Evolutionary conservation across 2,797 vertebrate genomes (phyloP).

Genomic region (Malurus leucopterus): DNA sequence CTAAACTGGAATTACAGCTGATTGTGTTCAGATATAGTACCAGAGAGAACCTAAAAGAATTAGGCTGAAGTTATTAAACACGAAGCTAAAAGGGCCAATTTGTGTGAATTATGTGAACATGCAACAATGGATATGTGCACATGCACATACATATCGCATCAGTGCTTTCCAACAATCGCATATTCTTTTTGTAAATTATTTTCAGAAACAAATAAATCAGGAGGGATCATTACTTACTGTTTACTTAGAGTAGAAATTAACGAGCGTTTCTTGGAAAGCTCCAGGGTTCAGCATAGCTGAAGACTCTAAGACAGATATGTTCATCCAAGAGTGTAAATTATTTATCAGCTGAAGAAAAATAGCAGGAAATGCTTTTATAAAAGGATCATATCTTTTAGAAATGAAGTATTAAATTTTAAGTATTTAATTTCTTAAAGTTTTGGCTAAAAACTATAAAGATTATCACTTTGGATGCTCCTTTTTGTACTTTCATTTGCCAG

Average conservation of each 20-base stretch:
- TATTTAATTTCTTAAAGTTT: neutral
- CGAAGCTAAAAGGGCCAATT: conserved; percentile 21
- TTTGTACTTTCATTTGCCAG: neutral
- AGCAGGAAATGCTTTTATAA: conserved; percentile 31
- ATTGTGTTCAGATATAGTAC: neutral
- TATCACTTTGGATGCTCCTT: neutral
- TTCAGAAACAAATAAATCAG: conserved; percentile 53
- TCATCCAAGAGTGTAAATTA: conserved; percentile 46
- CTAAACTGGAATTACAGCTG: neutral
- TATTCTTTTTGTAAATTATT: conserved; percentile 49
- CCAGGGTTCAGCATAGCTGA: conserved; percentile 37
- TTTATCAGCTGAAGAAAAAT: conserved; percentile 38
- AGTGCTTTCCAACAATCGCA: conserved; percentile 53
- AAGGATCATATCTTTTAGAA: neutral
- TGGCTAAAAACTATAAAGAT: neutral
- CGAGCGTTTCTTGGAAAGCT: conserved; percentile 38
- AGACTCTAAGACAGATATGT: conserved; percentile 26
- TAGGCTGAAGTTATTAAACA: neutral
- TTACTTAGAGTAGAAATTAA: conserved; percentile 59
- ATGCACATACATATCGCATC: conserved; percentile 23
- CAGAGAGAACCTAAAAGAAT: neutral
- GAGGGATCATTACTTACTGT: conserved; percentile 45
- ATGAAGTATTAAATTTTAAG: neutral
- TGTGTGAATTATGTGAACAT: conserved; percentile 29
- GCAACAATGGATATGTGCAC: conserved; percentile 25